Base-by-base conservation (phyloP, 2,113 vertebrate genomes). In the Tapirus terrestris region DNA sequence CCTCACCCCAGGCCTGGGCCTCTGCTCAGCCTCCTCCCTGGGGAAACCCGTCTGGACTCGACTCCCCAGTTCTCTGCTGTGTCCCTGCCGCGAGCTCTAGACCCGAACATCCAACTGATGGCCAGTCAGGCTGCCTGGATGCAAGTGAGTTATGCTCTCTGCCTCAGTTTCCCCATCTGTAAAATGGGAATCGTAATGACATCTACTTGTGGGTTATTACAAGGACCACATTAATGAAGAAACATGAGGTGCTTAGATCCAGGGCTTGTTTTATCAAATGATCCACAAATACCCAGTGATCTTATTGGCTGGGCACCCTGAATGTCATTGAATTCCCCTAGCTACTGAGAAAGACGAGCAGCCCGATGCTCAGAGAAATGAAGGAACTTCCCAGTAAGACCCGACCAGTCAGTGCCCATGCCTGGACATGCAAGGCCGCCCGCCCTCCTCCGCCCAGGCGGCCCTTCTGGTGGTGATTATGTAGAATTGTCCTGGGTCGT, bases 381-480 rank as follows among this genome's bases (percentile, higher is more conserved):
- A n/a, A 72, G 17, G 31, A 16, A 23, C 36, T 31, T 21, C 14
- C 68, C 0, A 6, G 68, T 63, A 60, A 29, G 21, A 5, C 13
- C 67, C 0, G 6, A 65, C 36, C 31, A 0, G 27, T n/a, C 61
- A 1, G 51, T 17, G 17, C 60, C 29, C 8, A 4, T 0, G 36
- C n/a, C 21, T 1, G 6, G 72, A 0, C 60, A 58, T 0, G 11
- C 2, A 4, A 31, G 23, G 23, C n/a, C 1, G 0, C 4, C 60
- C 0, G 1, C 13, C 65, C 14, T 8, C 29, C 72, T 20, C 12
- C 2, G 6, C 39, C 21, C 48, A 48, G 2, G 21, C 2, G 2
- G 16, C 48, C 25, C 16, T 14, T 8, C 1, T 0, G 56, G 0
- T n/a, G 51, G 82, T 14, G 43, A 33, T 10, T 39, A 17, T 43